Base-by-base conservation (phyloP, 2,797 vertebrate genomes). In the Aphelocoma californica region DNA sequence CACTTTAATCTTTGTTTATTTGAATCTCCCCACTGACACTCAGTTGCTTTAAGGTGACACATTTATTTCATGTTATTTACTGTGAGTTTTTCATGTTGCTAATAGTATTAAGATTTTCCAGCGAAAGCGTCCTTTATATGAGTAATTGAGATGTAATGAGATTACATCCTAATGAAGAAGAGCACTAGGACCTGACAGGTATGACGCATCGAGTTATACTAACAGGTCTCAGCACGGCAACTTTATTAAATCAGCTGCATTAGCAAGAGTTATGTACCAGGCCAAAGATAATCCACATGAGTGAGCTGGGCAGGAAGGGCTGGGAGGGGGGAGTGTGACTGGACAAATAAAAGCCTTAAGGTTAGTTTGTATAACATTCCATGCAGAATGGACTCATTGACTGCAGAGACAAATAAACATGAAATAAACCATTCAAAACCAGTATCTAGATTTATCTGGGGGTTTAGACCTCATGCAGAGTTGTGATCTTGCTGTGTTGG, bases 61-160 rank as follows among this genome's bases (percentile, higher is more conserved):
- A 93, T 92, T 96, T 97, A 96, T 98, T 97, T 97, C 90, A 88
- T 97, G 97, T 97, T 97, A 96, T 97, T 97, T 97, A 96, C 97
- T 98, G 94, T 98, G 97, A 98, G 97, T 96, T 97, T 98, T 97
- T 97, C 95, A 96, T 97, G 97, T 98, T 3, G 73, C 97, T 97
- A 97, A 97, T 97, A 95, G 95, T 88, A 75, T 97, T 97, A 97
- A 98, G 98, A 97, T 98, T 97, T 98, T 98, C 96, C 97, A 97
- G 97, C 92, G 14, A 98, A 97, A 96, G 78, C 97, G 38, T 96
- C 96, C 95, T 96, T 97, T 98, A 95, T 95, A 95, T 98, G 98
- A 97, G 96, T 98, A 97, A 98, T 97, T 98, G 97, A 98, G 97
- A 97, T 97, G 96, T 97, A 97, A 96, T 98, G 97, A 96, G 92